These are phyloP conservation scores for Lycodopsis pacificus DNA, from an alignment of 2,797 vertebrate genomes.

Conservation along the genomic window DNA sequence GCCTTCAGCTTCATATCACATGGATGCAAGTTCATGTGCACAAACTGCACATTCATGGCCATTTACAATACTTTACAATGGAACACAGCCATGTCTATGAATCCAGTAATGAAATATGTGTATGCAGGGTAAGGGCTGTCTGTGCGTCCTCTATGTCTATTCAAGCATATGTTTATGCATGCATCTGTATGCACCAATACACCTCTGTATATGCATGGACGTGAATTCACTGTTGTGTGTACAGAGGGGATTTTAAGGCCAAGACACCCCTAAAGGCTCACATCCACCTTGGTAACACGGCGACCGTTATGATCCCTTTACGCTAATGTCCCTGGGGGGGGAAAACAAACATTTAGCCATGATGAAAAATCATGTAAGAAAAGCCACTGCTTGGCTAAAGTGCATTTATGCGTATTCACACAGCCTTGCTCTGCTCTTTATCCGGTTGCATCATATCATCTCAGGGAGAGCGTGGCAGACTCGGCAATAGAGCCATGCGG, in stretches of 20 bases:
- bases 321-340: slow-evolving; percentile 54
- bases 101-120: slow-evolving; percentile 15
- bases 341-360: slow-evolving; percentile 73
- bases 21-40: neutral
- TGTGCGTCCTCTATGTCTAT: slow-evolving; percentile 4
- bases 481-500: slow-evolving; percentile 59
- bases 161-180: slow-evolving; percentile 25
- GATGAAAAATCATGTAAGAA: slow-evolving; percentile 74
- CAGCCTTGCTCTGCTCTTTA: slow-evolving; percentile 68
- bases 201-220: slow-evolving; percentile 28
- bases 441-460: slow-evolving; percentile 80
- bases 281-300: slow-evolving; percentile 48
- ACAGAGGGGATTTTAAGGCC: slow-evolving; percentile 65
- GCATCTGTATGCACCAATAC: slow-evolving; percentile 35
- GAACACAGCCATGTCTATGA: neutral
- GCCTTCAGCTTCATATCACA: slow-evolving; percentile 1
- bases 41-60: neutral
- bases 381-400: slow-evolving; percentile 69
- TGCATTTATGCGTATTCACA: slow-evolving; percentile 74
- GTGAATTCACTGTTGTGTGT: slow-evolving; percentile 39
- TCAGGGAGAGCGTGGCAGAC: slow-evolving; percentile 61
- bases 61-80: slow-evolving; percentile 13
- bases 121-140: neutral
- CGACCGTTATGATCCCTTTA: slow-evolving; percentile 58
- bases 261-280: slow-evolving; percentile 62